phyloP scores from a whole-genome alignment of 2,113 vertebrate species.

The Agapornis roseicollis region DNA sequence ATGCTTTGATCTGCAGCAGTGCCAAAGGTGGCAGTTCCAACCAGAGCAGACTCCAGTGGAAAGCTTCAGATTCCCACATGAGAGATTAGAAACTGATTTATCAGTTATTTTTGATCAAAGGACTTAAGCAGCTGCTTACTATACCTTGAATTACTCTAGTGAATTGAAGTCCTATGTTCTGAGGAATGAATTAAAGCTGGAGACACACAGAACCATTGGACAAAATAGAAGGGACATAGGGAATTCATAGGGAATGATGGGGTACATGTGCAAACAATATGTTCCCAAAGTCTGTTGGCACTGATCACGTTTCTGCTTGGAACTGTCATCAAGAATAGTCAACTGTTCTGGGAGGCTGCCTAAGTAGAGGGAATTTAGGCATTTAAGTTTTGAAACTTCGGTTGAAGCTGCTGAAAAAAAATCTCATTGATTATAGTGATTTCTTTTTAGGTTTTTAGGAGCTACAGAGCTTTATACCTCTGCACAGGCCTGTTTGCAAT shows the following conservation, averaged over 20 bases:
- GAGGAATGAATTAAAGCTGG: background rate
- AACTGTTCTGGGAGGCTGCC: background rate
- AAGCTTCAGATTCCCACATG: background rate
- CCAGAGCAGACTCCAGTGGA: background rate
- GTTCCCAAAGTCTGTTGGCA: background rate
- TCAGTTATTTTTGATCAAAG: background rate
- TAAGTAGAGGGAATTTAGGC: background rate
- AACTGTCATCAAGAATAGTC: background rate
- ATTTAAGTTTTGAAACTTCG: conserved; percentile 31
- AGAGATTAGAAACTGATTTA: background rate
- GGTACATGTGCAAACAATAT: background rate
- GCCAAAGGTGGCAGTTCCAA: background rate
- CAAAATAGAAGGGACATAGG: fast-evolving
- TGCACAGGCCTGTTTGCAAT: background rate
- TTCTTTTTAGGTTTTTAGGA: background rate
- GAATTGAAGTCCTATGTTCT: background rate
- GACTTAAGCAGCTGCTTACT: background rate
- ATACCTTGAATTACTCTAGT: background rate
- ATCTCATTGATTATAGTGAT: background rate
- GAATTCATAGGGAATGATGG: background rate
- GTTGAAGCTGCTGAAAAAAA: background rate
- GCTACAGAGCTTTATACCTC: background rate
- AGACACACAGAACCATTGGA: background rate
- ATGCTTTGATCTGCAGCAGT: background rate
- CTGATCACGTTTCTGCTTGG: background rate